Evolutionary conservation across 2,888 invertebrate species (phyloP).

Genomic region (Cantharis nigra): DNA sequence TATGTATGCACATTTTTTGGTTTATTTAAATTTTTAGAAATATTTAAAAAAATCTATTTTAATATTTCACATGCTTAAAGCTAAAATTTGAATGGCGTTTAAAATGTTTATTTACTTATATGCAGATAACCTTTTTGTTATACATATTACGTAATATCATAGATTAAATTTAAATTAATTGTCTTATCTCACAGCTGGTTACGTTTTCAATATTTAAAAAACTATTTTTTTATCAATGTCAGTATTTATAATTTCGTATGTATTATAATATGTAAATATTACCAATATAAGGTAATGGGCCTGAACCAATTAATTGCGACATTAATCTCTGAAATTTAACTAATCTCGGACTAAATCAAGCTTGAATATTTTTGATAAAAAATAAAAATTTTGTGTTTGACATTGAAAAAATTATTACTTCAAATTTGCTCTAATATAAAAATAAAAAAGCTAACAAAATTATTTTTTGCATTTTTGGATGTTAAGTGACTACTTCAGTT

Average conservation of each 20-base stretch:
- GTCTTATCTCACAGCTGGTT: not conserved
- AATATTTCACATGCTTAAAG: not conserved
- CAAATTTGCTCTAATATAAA: no score
- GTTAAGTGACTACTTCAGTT: no score
- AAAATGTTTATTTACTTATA: not conserved
- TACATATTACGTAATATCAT: not conserved
- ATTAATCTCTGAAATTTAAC: no score
- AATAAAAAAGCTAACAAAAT: no score
- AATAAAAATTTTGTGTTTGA: no score
- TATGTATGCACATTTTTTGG: not conserved
- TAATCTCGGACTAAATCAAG: no score
- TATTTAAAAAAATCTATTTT: not conserved
- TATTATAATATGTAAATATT: not conserved
- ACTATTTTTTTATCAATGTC: not conserved
- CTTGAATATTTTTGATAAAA: no score
- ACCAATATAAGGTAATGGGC: not conserved
- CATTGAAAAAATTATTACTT: no score
- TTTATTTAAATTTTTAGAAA: not conserved
- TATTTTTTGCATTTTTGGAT: no score
- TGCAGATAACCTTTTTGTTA: not conserved
- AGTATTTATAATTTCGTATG: not conserved
- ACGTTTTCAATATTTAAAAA: not conserved
- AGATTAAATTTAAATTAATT: not conserved
- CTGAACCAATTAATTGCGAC: not conserved
- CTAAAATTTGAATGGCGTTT: no score